Evolutionary conservation across 2,888 invertebrate species (phyloP).

Genomic region (Noctua pronuba): DNA sequence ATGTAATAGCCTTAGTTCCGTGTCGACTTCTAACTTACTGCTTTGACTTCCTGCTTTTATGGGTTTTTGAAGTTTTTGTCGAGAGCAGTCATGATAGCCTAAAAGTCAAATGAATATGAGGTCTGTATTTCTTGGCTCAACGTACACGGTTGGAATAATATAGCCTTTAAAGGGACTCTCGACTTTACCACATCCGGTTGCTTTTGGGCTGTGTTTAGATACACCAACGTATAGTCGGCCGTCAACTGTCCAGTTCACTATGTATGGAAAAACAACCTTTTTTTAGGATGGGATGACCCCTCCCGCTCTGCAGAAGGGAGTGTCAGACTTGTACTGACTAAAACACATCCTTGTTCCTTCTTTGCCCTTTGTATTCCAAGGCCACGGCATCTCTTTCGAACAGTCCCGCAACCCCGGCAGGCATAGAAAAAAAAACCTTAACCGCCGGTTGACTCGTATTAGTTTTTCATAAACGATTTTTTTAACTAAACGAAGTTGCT

Average conservation of each 20-base stretch:
- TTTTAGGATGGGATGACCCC: too few relatives aligned
- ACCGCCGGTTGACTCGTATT: background rate
- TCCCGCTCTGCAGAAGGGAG: too few relatives aligned
- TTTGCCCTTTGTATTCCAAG: too few relatives aligned
- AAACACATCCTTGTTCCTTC: too few relatives aligned
- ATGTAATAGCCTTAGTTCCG: conserved; percentile 41
- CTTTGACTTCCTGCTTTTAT: conserved; percentile 38
- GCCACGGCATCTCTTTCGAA: too few relatives aligned
- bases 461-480: background rate
- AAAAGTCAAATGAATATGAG: background rate
- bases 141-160: background rate
- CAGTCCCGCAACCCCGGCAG: too few relatives aligned
- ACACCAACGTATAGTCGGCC: background rate
- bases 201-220: background rate
- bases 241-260: background rate
- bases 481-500: background rate
- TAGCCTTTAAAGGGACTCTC: background rate
- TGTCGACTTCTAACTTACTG: conserved; percentile 37
- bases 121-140: conserved; percentile 4
- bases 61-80: conserved; percentile 18
- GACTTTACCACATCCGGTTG: background rate
- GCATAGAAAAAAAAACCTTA: too few relatives aligned
- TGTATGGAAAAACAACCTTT: background rate
- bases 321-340: too few relatives aligned
- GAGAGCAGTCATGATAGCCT: background rate